phyloP scores from a whole-genome alignment of 2,888 invertebrate genomes.

The Lampropteryx suffumata region DNA sequence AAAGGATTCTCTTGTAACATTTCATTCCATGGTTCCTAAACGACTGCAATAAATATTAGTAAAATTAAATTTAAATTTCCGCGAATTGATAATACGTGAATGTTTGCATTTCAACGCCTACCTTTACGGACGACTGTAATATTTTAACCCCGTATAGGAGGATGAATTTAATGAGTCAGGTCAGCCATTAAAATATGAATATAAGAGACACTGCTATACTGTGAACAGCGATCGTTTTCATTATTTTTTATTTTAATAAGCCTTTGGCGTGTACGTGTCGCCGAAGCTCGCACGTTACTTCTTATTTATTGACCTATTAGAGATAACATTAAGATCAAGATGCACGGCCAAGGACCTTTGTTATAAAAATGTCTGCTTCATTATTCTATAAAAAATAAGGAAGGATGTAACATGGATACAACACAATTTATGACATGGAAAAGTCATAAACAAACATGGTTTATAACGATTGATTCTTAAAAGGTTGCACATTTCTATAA shows the following conservation, averaged over 20 bases:
- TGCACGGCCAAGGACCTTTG: slow-evolving; percentile 83
- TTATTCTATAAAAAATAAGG: slow-evolving; percentile 78
- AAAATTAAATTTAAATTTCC: slow-evolving; percentile 13
- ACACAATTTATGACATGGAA: slow-evolving; percentile 27
- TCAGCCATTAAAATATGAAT: slow-evolving; percentile 66
- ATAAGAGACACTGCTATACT: slow-evolving; percentile 64
- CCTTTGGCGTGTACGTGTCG: slow-evolving; percentile 73
- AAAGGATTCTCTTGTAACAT: slow-evolving; percentile 21
- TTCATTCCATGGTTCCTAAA: slow-evolving; percentile 15
- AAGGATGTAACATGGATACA: slow-evolving; percentile 58
- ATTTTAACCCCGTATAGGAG: slow-evolving; percentile 35
- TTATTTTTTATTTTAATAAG: slow-evolving; percentile 77
- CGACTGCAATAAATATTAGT: not conserved
- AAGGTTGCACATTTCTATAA: slow-evolving; percentile 5
- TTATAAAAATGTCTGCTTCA: slow-evolving; percentile 82
- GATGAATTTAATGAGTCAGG: slow-evolving; percentile 50
- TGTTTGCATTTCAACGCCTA: slow-evolving; percentile 31
- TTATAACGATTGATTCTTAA: slow-evolving; percentile 9
- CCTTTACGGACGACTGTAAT: slow-evolving; percentile 28
- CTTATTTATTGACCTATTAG: slow-evolving; percentile 83
- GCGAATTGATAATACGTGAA: slow-evolving; percentile 27
- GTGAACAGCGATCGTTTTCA: slow-evolving; percentile 65
- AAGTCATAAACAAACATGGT: slow-evolving; percentile 18
- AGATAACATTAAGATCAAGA: slow-evolving; percentile 83
- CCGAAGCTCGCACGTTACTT: slow-evolving; percentile 80